These are phyloP conservation scores for Caenorhabditis brenneri DNA, from an alignment of 1,140 invertebrate genomes.

Conservation along the genomic window DNA sequence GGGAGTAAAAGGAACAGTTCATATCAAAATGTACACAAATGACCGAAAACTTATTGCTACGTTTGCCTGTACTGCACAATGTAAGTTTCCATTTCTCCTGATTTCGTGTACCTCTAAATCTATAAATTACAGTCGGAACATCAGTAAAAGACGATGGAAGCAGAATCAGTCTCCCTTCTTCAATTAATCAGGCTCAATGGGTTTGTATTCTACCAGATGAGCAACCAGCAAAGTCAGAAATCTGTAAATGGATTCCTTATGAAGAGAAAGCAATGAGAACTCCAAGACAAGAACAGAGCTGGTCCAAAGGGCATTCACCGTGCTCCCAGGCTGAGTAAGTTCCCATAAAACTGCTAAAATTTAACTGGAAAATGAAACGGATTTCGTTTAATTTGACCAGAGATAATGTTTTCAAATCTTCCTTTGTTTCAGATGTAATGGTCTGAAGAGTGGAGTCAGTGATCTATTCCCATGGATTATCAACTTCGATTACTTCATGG, in stretches of 20 bases:
- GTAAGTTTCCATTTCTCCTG: neutral
- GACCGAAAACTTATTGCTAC: neutral
- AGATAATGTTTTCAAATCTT: neutral
- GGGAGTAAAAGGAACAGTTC: constrained; percentile 23
- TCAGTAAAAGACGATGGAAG: constrained; percentile 24
- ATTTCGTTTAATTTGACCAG: neutral
- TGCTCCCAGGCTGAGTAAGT: constrained; percentile 25
- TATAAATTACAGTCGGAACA: constrained; percentile 3
- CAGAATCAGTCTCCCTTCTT: constrained; percentile 19
- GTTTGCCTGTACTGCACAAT: constrained; percentile 32
- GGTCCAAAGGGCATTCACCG: constrained; percentile 16
- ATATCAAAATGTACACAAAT: constrained; percentile 8
- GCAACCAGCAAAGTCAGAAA: constrained; percentile 9
- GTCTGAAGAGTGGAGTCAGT: constrained; percentile 20
- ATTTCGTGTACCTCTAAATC: neutral
- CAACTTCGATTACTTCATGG: constrained; percentile 24
- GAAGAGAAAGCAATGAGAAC: constrained; percentile 20
- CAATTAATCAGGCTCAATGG: constrained; percentile 29
- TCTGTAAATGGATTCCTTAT: constrained; percentile 32
- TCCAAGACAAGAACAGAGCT: constrained; percentile 11
- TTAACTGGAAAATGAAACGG: neutral
- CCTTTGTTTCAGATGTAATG: neutral
- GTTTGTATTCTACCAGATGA: constrained; percentile 28
- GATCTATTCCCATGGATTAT: constrained; percentile 18
- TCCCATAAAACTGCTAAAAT: too few relatives aligned